Evolutionary conservation across 2,113 vertebrate genomes (phyloP).

Genomic region (Dinomys branickii): DNA sequence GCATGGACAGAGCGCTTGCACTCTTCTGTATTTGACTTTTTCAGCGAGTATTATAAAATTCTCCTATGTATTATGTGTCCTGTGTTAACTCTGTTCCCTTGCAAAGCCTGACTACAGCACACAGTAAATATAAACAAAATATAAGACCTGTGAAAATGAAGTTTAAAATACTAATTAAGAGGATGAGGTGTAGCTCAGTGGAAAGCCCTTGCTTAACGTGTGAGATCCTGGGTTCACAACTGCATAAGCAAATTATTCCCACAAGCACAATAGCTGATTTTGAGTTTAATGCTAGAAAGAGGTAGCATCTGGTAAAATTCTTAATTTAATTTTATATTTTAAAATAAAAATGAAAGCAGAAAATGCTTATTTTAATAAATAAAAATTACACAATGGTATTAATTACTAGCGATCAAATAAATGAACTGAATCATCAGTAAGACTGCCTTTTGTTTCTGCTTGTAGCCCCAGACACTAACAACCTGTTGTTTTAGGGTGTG

Average conservation of each 20-base stretch:
- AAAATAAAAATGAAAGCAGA: slow-evolving; percentile 27
- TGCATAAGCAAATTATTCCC: background rate
- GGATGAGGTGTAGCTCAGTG: background rate
- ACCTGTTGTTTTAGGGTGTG: background rate
- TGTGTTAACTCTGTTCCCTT: background rate
- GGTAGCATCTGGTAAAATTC: background rate
- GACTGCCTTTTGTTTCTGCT: background rate
- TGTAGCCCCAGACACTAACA: background rate
- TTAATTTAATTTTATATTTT: background rate
- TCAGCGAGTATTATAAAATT: background rate
- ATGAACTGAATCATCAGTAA: background rate
- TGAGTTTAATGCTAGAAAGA: background rate
- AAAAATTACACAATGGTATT: background rate
- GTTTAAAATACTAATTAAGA: background rate
- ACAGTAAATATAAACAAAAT: background rate
- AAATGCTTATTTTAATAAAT: background rate
- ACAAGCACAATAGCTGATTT: background rate
- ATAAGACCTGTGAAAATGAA: background rate
- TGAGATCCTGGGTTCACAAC: background rate
- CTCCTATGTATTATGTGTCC: background rate
- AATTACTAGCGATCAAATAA: background rate
- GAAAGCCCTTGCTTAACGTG: background rate
- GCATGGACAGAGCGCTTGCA: background rate
- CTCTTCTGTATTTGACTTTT: background rate
- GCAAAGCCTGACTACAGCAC: background rate